Evolutionary conservation across 2,888 invertebrate species (phyloP).

Genomic region (Lapara coniferarum): DNA sequence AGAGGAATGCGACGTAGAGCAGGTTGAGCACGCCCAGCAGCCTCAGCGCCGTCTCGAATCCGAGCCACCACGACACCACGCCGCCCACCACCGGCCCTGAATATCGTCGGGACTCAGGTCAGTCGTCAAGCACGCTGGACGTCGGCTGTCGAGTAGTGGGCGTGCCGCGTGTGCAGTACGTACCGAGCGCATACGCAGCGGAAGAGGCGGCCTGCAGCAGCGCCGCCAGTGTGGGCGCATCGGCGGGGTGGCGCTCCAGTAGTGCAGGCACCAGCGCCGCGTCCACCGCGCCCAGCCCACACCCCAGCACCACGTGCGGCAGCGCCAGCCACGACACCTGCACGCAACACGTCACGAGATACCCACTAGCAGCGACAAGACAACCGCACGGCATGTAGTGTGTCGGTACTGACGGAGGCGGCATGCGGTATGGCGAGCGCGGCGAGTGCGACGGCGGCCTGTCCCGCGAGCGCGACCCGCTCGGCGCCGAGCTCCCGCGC

Average conservation of each 20-base stretch:
- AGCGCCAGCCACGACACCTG: constrained; percentile 55
- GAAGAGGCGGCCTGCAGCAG: constrained; percentile 69
- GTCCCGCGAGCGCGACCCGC: constrained; percentile 64
- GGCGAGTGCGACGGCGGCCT: constrained; percentile 56
- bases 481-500: constrained; percentile 59
- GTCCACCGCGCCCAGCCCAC: constrained; percentile 67
- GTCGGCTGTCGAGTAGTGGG: not conserved
- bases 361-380: not conserved
- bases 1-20: constrained; percentile 63
- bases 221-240: constrained; percentile 62
- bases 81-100: constrained; percentile 67
- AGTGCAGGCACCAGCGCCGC: constrained; percentile 75
- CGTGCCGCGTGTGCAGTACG: no score
- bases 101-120: constrained; percentile 3
- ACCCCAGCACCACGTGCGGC: constrained; percentile 72
- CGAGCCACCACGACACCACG: constrained; percentile 57
- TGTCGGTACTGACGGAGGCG: constrained; percentile 41
- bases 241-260: constrained; percentile 46
- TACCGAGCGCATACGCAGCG: constrained; percentile 66
- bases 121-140: no score
- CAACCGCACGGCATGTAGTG: not conserved
- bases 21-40: constrained; percentile 67
- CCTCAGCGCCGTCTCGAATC: constrained; percentile 65
- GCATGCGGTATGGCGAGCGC: constrained; percentile 64
- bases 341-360: not conserved